These are phyloP conservation scores for Nomada flava DNA, from an alignment of 2,888 invertebrate genomes.

Conservation along the genomic window DNA sequence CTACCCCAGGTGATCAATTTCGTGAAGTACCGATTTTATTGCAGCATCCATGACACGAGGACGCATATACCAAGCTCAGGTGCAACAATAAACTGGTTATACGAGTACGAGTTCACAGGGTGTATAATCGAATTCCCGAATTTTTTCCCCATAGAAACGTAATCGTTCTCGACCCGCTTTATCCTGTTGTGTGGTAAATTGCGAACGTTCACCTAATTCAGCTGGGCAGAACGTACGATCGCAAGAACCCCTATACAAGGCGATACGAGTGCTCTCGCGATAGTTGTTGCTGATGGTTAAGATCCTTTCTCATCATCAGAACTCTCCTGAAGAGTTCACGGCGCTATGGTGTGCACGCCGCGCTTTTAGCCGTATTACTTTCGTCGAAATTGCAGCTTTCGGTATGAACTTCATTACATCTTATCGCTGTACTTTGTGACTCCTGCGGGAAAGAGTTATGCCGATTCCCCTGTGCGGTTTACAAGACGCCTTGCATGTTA, in stretches of 20 bases:
- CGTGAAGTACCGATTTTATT: background rate
- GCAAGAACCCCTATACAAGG: conserved; percentile 17
- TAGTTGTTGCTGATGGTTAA: conserved; percentile 53
- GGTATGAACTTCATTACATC: conserved; percentile 55
- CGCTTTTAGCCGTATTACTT: conserved; percentile 61
- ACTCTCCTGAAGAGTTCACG: conserved; percentile 54
- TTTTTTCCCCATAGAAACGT: background rate
- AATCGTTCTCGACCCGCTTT: conserved; percentile 18
- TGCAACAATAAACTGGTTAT: background rate
- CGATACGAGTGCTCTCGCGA: conserved; percentile 9
- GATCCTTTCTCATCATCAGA: conserved; percentile 56
- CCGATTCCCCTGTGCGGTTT: conserved; percentile 41
- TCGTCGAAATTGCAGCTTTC: conserved; percentile 48
- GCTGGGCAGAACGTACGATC: conserved; percentile 21
- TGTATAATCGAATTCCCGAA: conserved; percentile 13
- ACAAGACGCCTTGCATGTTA: background rate
- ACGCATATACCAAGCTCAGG: background rate
- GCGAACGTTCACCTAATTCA: conserved; percentile 11
- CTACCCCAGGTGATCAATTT: background rate
- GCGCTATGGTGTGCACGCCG: conserved; percentile 35
- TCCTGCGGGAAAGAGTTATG: conserved; percentile 40
- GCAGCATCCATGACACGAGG: too few relatives aligned
- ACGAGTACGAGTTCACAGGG: conserved; percentile 3
- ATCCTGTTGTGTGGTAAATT: conserved; percentile 31
- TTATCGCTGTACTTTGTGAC: conserved; percentile 41